A percentile compares a stretch with the other conserved stretches of the same genome.
These are phyloP conservation scores for Lepus townsendii DNA, from an alignment of 2,797 vertebrate genomes.

Conservation along the genomic window DNA sequence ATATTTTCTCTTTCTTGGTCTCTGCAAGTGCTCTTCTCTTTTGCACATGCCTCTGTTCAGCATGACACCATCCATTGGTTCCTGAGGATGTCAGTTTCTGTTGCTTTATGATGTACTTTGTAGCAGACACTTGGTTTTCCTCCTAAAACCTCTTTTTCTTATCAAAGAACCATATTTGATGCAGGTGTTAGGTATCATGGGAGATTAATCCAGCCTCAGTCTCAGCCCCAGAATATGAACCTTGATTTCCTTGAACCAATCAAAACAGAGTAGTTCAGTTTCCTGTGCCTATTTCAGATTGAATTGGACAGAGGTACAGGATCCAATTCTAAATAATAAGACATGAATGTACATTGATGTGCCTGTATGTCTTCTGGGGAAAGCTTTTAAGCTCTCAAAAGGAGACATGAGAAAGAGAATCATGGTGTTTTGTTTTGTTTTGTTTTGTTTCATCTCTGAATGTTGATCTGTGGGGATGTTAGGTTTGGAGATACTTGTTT, in stretches of 20 bases:
- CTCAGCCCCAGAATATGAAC: not conserved
- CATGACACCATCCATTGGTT: not conserved
- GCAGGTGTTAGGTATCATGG: not conserved
- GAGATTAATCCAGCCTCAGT: not conserved
- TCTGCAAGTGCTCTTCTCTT: not conserved
- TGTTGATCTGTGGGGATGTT: not conserved
- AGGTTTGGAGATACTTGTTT: not conserved
- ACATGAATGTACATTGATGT: not conserved
- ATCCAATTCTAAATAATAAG: not conserved
- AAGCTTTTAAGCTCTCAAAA: not conserved
- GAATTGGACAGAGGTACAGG: not conserved
- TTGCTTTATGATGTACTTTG: not conserved
- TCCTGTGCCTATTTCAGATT: not conserved
- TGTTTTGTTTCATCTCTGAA: too few species aligned
- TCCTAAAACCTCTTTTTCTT: not conserved
- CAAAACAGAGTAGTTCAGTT: not conserved
- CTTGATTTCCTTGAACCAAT: not conserved
- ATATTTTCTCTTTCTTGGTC: not conserved
- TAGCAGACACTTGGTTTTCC: not conserved
- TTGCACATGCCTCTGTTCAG: not conserved
- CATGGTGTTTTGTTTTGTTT: not conserved
- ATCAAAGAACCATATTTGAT: not conserved
- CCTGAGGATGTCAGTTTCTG: not conserved
- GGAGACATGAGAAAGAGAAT: not conserved
- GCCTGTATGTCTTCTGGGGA: not conserved